Conservation (phyloP, 2,888 invertebrate species). For the Nymphalis polychloros region DNA sequence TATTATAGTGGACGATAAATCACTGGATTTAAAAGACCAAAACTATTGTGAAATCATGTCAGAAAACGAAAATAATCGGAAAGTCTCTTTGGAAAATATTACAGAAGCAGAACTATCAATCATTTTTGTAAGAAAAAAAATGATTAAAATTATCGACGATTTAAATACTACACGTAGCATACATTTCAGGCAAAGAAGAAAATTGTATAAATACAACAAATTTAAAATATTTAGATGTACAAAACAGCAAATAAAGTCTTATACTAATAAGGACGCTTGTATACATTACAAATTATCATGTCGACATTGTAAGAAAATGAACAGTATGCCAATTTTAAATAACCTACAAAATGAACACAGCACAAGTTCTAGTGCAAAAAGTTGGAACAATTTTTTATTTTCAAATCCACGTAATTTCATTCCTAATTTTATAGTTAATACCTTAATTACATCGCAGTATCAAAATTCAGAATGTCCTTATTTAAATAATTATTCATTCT, state of each 20-base stretch:
- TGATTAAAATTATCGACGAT: not conserved
- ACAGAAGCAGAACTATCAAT: not conserved
- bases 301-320: not conserved
- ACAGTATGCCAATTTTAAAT: constrained; percentile 11
- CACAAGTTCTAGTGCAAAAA: constrained; percentile 9
- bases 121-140: constrained; percentile 10
- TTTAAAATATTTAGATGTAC: constrained; percentile 15
- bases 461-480: not conserved
- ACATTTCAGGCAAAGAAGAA: not conserved
- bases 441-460: constrained; percentile 1
- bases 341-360: not conserved
- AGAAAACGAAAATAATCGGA: not conserved
- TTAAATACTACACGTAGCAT: not conserved
- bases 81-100: not conserved
- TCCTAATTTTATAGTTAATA: constrained; percentile 12
- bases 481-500: constrained; percentile 1
- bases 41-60: not conserved
- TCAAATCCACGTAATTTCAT: constrained; percentile 1
- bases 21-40: not conserved
- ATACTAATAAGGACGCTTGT: not conserved
- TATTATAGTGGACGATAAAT: too few species aligned
- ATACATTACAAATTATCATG: not conserved
- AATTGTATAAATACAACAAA: constrained; percentile 4
- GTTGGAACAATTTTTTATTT: constrained; percentile 1
- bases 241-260: not conserved